Base-by-base conservation (phyloP, 2,888 invertebrate species). In the Minunthozetes semirufus region DNA sequence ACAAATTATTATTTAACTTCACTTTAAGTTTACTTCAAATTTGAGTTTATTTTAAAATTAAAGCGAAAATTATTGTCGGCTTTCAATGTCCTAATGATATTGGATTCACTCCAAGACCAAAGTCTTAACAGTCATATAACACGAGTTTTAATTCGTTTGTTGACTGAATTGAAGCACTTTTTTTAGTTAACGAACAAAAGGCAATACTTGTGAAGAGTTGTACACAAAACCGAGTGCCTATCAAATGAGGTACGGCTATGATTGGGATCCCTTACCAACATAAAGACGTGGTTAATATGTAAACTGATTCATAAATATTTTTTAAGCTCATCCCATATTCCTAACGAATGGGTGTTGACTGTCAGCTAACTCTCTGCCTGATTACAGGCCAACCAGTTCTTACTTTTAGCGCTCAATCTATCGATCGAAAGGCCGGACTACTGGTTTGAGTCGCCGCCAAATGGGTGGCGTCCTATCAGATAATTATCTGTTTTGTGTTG, bases 261-360 rank as follows among this genome's bases (percentile, higher is more conserved):
- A 66, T 66, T 38, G 19, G 33, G n/a, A 66, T 66, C 29, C 66
- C 66, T 33, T 38, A 38, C 33, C 38, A 66, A 15, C 66, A 19
- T 33, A n/a, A 66, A 38, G 29, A 29, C 61, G 22, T 33, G 17
- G 66, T 33, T 66, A 33, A 66, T 66, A 66, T 66, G 66, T 66
- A 66, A 66, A 66, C 66, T 38, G 38, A 66, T 66, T 66, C 66
- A 66, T 38, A 61, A 61, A 61, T 27, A 66, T 66, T 66, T 66
- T 66, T 66, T 66, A 61, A 66, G 66, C 66, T 38, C 66, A 66
- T 66, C 66, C 66, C 66, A 4, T 38, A 33, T 66, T 33, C 66
- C 19, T 38, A 38, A 38, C 66, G 15, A 66, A 38, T 38, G 66
- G 66, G 66, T 66, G 66, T 33, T 15, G 11, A n/a, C 38, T 38